Evolutionary conservation across 1,140 invertebrate genomes (phyloP), one percentile per base, ranked within the genome.

Genomic region (Sycophaga agraensis): DNA sequence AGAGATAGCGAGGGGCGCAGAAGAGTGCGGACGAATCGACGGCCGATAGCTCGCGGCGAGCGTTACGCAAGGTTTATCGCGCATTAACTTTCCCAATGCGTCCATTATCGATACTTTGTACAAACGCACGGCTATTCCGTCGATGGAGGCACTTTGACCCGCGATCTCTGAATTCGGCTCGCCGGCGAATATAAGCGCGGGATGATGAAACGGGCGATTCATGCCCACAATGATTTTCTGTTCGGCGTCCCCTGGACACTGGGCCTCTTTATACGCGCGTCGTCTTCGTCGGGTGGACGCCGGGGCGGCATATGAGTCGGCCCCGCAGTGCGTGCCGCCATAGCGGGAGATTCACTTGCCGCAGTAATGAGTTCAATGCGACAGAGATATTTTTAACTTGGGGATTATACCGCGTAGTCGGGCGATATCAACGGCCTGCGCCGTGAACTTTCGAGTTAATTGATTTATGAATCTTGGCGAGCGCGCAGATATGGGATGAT

Each of bases 151-250:
- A 19, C 51, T 59, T 22, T 61, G 42, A 43, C 57, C 46, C 31
- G 43, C 45, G 37, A 51, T 42, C 16, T 60, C 31, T 51, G 31
- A 24, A 60, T 60, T 40, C 31, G 37, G 37, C 14, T 16, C 12
- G 0, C 55, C 16, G 9, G 4, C 7, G 21, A n/a, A n/a, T n/a
- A n/a, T 19, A 4, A 5, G 22, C 12, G n/a, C 7, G 12, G 43
- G 43, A 48, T 46, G 39, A 69, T 72, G 66, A 71, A 62, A 22
- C 28, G 65, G 53, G 51, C 64, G 71, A 70, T 67, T 75, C 67
- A 74, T 70, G 56, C 59, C 37, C 64, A 79, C 73, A 76, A 74
- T 67, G 71, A 78, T 74, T 74, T 77, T 71, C 75, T 77, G 74
- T 79, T 76, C 63, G 53, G 35, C 61, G 69, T 51, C 14, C 8